phyloP scores from a whole-genome alignment of 2,888 invertebrate genomes.

The Acanthosepion esculentum region DNA sequence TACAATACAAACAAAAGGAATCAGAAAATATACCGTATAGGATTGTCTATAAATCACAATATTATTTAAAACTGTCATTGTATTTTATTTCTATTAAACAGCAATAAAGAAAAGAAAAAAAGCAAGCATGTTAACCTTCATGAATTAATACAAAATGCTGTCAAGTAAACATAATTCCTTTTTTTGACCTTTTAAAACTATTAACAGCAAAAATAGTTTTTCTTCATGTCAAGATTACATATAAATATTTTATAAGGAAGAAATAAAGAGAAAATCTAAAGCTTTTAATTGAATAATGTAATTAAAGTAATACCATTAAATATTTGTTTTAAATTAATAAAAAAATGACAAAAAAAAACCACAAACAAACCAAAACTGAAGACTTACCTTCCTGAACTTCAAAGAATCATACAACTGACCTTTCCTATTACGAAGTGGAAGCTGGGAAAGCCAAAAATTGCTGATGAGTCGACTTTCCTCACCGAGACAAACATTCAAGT shows the following conservation, averaged over 20 bases:
- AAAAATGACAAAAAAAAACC: background rate
- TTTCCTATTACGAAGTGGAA: slow-evolving; percentile 65
- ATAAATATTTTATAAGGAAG: background rate
- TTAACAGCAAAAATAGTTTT: background rate
- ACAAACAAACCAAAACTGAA: background rate
- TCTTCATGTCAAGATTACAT: background rate
- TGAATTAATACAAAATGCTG: too few relatives aligned
- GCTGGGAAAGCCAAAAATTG: slow-evolving; percentile 69
- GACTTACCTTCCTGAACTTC: slow-evolving; percentile 62
- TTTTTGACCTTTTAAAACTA: background rate
- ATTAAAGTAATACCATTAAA: background rate
- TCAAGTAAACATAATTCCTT: too few relatives aligned
- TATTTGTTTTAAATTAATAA: too few relatives aligned
- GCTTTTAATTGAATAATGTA: background rate
- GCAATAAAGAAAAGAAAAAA: too few relatives aligned
- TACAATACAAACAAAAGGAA: too few relatives aligned
- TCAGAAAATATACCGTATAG: too few relatives aligned
- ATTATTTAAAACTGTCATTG: too few relatives aligned
- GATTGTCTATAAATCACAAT: too few relatives aligned
- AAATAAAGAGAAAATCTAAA: background rate
- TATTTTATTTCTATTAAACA: too few relatives aligned
- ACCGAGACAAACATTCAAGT: slow-evolving; percentile 66
- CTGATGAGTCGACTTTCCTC: slow-evolving; percentile 64
- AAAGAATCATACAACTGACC: slow-evolving; percentile 66
- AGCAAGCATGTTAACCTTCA: too few relatives aligned